Conservation (phyloP, 2,797 vertebrate species). For the Anguilla marmorata region DNA sequence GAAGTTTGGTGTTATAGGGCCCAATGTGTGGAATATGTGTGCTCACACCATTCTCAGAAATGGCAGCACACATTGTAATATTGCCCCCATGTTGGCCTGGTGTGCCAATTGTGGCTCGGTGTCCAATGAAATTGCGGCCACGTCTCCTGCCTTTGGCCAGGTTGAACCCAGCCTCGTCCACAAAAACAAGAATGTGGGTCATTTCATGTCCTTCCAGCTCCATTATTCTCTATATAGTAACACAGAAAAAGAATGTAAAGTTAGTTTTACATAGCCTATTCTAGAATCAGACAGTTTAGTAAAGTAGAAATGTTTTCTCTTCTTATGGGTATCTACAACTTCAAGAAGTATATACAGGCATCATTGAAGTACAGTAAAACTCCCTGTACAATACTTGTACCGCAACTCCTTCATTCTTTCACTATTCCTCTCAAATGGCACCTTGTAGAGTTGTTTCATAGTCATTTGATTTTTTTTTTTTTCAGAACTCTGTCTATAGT, state of each 20-base stretch:
- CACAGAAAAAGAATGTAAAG: constrained; percentile 15
- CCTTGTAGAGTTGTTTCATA: constrained; percentile 16
- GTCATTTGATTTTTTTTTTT: constrained; percentile 20
- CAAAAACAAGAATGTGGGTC: background rate
- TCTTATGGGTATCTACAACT: constrained; percentile 23
- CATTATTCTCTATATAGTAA: constrained; percentile 12
- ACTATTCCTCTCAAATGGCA: constrained; percentile 13
- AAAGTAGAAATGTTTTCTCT: constrained; percentile 27
- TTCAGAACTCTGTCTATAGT: constrained; percentile 26
- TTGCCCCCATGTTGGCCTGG: constrained; percentile 7
- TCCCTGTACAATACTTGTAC: constrained; percentile 24
- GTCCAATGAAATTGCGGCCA: constrained; percentile 14
- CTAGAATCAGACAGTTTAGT: constrained; percentile 16
- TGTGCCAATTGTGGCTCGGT: background rate
- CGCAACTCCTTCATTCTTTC: constrained; percentile 9
- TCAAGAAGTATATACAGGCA: constrained; percentile 11
- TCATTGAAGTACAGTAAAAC: constrained; percentile 26
- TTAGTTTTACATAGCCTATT: constrained; percentile 28
- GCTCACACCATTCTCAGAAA: background rate
- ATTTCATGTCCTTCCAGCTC: constrained; percentile 2
- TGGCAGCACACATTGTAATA: background rate
- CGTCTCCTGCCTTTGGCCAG: background rate
- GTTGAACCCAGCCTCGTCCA: background rate
- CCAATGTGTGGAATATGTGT: constrained; percentile 18
- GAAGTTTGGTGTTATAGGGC: constrained; percentile 8